Conservation (phyloP, 2,888 invertebrate genomes). For the Synergus laeviventris region DNA sequence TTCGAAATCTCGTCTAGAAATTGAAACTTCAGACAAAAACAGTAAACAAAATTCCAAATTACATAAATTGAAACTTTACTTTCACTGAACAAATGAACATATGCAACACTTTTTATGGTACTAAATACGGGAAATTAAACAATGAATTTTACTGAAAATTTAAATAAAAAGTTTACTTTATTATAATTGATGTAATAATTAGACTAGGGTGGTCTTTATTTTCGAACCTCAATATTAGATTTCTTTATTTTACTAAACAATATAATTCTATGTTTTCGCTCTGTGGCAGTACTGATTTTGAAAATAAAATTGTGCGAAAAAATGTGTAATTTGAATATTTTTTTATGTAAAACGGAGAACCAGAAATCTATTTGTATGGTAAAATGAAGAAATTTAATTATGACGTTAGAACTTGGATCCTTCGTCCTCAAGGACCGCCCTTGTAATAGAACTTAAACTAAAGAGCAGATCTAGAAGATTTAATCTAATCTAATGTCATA, state of each 20-base stretch:
- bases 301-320: no score
- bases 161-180: not conserved
- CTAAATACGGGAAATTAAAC: not conserved
- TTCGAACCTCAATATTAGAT: no score
- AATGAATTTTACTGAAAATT: not conserved
- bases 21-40: not conserved
- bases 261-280: no score
- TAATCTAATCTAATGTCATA: not conserved
- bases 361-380: no score
- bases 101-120: not conserved
- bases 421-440: no score
- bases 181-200: not conserved
- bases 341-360: no score
- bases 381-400: no score
- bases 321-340: no score
- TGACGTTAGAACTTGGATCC: no score
- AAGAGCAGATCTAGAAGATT: not conserved
- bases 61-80: not conserved
- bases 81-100: not conserved
- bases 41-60: not conserved
- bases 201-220: no score
- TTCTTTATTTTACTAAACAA: no score
- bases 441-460: not conserved
- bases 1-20: not conserved
- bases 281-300: no score